phyloP scores from a whole-genome alignment of 2,888 invertebrate species.

The Heliconius hortense region DNA sequence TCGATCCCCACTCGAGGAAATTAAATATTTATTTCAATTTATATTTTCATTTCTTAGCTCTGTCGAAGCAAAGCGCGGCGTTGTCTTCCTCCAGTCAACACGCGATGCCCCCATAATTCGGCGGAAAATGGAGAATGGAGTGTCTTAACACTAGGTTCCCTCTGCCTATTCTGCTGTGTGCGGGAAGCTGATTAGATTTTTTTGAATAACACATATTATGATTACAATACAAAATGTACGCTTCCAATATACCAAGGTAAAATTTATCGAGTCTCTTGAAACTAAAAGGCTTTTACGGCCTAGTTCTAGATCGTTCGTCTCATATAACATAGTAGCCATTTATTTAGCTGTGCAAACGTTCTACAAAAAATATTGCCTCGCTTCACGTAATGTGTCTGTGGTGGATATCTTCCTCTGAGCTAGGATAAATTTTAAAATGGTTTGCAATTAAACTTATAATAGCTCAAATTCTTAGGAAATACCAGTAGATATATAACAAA shows the following conservation, averaged over 20 bases:
- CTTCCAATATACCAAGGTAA: background rate
- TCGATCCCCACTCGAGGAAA: no score
- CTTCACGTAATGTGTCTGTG: constrained; percentile 22
- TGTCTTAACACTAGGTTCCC: no score
- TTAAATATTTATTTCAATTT: no score
- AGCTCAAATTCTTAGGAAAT: background rate
- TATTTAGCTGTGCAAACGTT: constrained; percentile 33
- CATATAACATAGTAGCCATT: constrained; percentile 27
- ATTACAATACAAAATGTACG: background rate
- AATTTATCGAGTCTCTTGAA: constrained; percentile 35
- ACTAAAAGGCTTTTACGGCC: constrained; percentile 43
- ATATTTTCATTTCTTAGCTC: no score
- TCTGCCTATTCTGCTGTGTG: no score
- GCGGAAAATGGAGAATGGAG: no score
- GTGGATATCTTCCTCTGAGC: constrained; percentile 9
- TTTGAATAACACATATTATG: background rate
- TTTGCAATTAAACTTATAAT: background rate
- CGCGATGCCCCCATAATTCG: no score
- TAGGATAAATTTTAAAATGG: constrained; percentile 4
- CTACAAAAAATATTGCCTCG: constrained; percentile 31
- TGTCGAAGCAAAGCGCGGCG: no score
- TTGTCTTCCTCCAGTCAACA: no score
- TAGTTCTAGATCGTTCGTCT: constrained; percentile 40
- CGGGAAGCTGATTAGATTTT: no score
- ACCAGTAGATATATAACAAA: background rate